A percentile compares a stretch with the other conserved stretches of the same genome.
Conservation (phyloP, 2,113 vertebrate species). For the Penelope pileata region DNA sequence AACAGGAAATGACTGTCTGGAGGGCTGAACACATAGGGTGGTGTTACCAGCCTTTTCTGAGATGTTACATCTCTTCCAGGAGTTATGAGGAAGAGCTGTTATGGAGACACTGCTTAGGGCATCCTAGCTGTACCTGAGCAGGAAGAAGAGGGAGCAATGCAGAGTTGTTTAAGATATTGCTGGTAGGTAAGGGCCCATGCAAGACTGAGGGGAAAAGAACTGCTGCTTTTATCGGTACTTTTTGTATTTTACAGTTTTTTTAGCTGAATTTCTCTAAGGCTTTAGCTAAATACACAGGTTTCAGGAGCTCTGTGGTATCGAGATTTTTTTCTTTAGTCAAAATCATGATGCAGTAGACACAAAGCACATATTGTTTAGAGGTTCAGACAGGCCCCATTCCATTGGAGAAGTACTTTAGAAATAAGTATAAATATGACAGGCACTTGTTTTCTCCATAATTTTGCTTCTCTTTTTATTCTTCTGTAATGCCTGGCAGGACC, state of each 20-base stretch:
- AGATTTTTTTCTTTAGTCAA: not conserved
- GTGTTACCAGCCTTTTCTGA: not conserved
- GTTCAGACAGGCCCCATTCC: not conserved
- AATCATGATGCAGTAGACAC: not conserved
- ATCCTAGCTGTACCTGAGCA: not conserved
- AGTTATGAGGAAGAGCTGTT: not conserved
- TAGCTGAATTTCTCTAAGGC: not conserved
- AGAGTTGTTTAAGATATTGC: not conserved
- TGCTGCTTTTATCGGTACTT: not conserved
- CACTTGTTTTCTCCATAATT: not conserved
- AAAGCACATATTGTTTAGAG: not conserved
- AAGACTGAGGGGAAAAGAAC: not conserved
- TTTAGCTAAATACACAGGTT: not conserved
- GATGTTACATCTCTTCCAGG: not conserved
- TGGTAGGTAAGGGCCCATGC: not conserved
- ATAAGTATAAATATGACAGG: not conserved
- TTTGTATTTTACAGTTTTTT: not conserved
- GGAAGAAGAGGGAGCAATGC: not conserved
- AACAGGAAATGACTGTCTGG: not conserved
- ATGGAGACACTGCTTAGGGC: not conserved
- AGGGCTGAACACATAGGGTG: not conserved
- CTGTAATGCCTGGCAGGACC: slow-evolving; percentile 77
- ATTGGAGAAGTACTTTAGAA: not conserved
- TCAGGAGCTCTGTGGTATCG: not conserved
- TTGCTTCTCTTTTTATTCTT: not conserved